Base-by-base conservation (phyloP, 2,113 vertebrate species). In the Seriola aureovittata region DNA sequence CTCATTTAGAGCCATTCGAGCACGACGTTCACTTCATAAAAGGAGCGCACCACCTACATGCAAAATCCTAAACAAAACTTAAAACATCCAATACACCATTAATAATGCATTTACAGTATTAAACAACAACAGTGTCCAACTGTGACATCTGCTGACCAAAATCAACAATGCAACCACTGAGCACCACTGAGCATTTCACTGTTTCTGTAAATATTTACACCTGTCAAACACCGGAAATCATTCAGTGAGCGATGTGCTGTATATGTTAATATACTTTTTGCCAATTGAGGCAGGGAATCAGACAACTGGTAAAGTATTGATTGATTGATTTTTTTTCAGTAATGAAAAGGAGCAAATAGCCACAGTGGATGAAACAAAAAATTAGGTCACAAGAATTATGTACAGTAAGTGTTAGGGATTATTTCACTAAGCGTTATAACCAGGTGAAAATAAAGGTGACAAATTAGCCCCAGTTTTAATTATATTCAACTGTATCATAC, bases 91-190 rank as follows among this genome's bases (percentile, higher is more conserved):
- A 40, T 14, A 21, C 1, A 19, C 4, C 19, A n/a, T 11, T 38
- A 64, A 38, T 38, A n/a, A 71, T 42, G n/a, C 21, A n/a, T 19
- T 69, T 60, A 40, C n/a, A 66, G 19, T 3, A 55, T 69, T 21
- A 59, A 71, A 16, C 13, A 69, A 23, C n/a, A 80, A 40, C 3
- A 4, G n/a, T 42, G 73, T 71, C 74, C 52, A 84, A 71, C 63
- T 79, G 74, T 87, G 85, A 84, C 86, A 82, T 58, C 85, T 90
- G 50, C 80, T 84, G 80, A 70, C 80, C 80, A 66, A 75, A 54
- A 29, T 12, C 50, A 48, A 59, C 71, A 67, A 62, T 62, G 65
- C 50, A 84, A 60, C 55, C 10, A 16, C 14, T 52, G 11, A 66
- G 14, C 73, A 38, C 25, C 19, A 29, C 32, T 69, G 5, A 32